Base-by-base conservation (phyloP, 1,140 invertebrate genomes). In the Hypothenemus hampei region DNA sequence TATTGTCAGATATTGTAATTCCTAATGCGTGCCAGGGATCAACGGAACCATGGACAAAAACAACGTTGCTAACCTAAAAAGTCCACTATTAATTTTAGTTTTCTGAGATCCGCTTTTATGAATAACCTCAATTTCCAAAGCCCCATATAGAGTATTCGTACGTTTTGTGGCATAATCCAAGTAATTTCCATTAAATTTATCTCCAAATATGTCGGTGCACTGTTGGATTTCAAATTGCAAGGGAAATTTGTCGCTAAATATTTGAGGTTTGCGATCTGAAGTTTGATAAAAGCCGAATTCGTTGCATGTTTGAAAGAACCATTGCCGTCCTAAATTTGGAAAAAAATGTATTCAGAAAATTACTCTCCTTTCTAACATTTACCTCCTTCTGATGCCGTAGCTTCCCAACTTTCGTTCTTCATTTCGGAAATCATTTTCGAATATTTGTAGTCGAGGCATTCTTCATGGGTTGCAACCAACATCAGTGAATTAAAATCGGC, bases 251-350 rank as follows among this genome's bases (percentile, higher is more conserved):
- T 85, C 73, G 1, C 90, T 86, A 68, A 96, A 96, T 10, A 89
- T 79, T 62, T 85, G 81, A 1, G 80, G 73, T 20, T 78, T 74
- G 3, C 78, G 79, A 10, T 84, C 82, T 0, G 92, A 93, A 0
- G 90, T 91, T 76, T 97, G 92, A 72, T 86, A 97, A 67, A 92
- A 97, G 18, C 92, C 93, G 72, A 96, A 97, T 71, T 97, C 93
- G 13, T 87, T 91, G 69, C 93, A 97, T 0, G 92, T 95, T 72
- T 97, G 93, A 68, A 93, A 97, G n/a, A 80, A 86, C 93, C 93
- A 97, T 66, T 92, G 89, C 0, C 90, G 80, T 54, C 78, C 85
- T 79, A 58, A 61, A 60, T 72, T 62, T 62, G 5, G 49, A 40
- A 31, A n/a, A 2, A 39, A 39, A 11, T 18, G 3, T 39, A 19